These are phyloP conservation scores for Chirona hameri DNA, from an alignment of 2,888 invertebrate species.

Conservation along the genomic window DNA sequence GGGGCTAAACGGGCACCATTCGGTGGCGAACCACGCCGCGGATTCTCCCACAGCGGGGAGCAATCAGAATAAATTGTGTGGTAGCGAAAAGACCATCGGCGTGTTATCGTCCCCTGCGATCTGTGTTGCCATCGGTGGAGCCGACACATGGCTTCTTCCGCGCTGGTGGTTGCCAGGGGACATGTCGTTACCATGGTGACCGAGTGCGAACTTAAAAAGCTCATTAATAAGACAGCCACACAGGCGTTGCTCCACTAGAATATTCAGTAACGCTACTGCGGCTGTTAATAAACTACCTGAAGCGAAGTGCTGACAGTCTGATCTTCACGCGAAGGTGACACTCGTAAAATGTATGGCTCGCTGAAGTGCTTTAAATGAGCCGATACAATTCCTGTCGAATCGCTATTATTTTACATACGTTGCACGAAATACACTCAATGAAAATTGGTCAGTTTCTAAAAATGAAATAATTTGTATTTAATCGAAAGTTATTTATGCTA, in stretches of 20 bases:
- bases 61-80: slow-evolving; percentile 24
- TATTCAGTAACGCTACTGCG: too few relatives aligned
- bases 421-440: too few relatives aligned
- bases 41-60: background rate
- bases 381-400: too few relatives aligned
- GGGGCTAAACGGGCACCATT: background rate
- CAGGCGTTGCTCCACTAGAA: background rate
- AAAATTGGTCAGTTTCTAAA: too few relatives aligned
- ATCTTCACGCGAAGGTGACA: too few relatives aligned
- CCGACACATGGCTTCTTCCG: background rate
- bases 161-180: background rate
- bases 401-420: too few relatives aligned
- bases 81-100: slow-evolving; percentile 5
- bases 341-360: too few relatives aligned
- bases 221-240: background rate
- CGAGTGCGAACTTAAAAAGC: background rate
- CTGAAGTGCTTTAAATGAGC: too few relatives aligned
- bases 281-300: too few relatives aligned
- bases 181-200: background rate
- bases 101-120: background rate
- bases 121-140: background rate
- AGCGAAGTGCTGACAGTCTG: too few relatives aligned
- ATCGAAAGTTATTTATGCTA: too few relatives aligned
- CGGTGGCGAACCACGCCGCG: background rate
- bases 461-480: too few relatives aligned